phyloP scores from a whole-genome alignment of 2,113 vertebrate species.

The Lamprologus callipterus region DNA sequence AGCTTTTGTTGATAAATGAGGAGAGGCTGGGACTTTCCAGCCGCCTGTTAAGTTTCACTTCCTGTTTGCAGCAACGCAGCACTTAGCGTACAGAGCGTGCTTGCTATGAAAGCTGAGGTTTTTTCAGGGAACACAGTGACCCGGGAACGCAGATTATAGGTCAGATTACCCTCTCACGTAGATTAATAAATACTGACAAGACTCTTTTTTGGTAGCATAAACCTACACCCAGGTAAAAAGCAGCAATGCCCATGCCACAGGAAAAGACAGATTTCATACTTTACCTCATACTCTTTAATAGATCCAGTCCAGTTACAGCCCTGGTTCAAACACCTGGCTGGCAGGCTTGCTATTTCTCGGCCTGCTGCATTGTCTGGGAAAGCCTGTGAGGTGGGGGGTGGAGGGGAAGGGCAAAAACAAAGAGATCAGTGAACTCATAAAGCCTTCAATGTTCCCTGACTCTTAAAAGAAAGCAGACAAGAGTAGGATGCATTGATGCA shows the following conservation, averaged over 20 bases:
- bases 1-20: background rate
- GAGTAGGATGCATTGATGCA: background rate
- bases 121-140: background rate
- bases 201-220: background rate
- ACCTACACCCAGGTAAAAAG: background rate
- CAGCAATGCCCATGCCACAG: background rate
- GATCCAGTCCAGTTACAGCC: conserved; percentile 86
- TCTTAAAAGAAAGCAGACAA: background rate
- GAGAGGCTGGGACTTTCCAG: conserved; percentile 56
- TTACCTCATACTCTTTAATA: conserved; percentile 89
- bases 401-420: background rate
- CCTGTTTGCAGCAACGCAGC: conserved; percentile 6
- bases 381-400: conserved; percentile 39
- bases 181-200: background rate
- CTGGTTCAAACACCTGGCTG: conserved; percentile 77
- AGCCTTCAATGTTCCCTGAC: background rate
- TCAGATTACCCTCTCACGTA: background rate
- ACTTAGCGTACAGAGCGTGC: background rate
- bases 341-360: conserved; percentile 86
- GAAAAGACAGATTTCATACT: background rate
- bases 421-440: background rate
- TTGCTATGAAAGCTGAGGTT: background rate
- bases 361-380: conserved; percentile 93
- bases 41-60: conserved; percentile 44
- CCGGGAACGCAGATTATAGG: background rate